Percentiles rank a stretch among this genome's conserved stretches.
These are phyloP conservation scores for Phengaris alcon DNA, from an alignment of 2,888 invertebrate species.

Conservation along the genomic window DNA sequence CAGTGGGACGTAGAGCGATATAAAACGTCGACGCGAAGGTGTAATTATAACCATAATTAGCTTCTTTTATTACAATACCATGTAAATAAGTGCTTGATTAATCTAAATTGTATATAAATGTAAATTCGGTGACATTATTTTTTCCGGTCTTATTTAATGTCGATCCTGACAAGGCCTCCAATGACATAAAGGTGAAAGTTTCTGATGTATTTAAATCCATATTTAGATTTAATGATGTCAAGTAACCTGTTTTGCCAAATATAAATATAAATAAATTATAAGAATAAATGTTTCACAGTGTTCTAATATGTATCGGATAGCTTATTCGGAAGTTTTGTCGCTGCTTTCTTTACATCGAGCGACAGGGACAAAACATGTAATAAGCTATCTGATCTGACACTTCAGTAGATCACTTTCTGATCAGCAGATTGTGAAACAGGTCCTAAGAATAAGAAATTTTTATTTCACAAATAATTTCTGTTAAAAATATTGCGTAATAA, in stretches of 20 bases:
- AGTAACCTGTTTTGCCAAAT: background rate
- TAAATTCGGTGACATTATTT: constrained; percentile 6
- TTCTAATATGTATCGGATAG: no score
- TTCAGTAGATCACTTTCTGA: no score
- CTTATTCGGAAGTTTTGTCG: no score
- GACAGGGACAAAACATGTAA: no score
- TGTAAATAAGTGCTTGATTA: constrained; percentile 8
- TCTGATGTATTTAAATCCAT: constrained; percentile 9
- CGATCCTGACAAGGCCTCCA: background rate
- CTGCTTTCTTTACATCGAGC: no score
- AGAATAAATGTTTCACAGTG: no score
- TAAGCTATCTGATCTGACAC: no score
- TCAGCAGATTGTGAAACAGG: no score
- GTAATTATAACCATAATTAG: background rate
- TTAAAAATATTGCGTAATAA: no score
- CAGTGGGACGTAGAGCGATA: background rate
- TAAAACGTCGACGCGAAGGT: background rate
- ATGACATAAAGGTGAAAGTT: constrained; percentile 3
- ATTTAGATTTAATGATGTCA: constrained; percentile 1
- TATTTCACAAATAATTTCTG: no score
- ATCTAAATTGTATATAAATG: background rate
- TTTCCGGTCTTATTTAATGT: background rate
- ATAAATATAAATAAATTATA: background rate
- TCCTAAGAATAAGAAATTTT: no score
- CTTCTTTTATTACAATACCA: background rate